Evolutionary conservation across 2,797 vertebrate species (phyloP), one percentile per base, ranked within the genome.

Genomic region (Cottoperca gobio): DNA sequence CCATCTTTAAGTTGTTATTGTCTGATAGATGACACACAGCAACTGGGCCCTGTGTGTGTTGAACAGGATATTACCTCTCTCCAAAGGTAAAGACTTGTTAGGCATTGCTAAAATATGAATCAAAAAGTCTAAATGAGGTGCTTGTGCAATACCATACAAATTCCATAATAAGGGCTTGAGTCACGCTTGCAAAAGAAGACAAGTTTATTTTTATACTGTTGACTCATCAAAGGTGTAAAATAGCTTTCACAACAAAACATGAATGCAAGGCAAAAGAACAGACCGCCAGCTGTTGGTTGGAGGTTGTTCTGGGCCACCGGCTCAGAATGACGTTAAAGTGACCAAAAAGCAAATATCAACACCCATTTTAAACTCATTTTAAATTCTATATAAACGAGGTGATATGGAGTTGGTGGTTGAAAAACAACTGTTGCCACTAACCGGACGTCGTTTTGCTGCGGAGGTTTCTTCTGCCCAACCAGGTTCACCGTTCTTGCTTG

Each of bases 391-490:
- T 46, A 0, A 0, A 19, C 8, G 3, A 6, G 42, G 8, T 40
- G 58, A 55, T 11, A 7, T 0, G 8, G 43, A 54, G 55, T 12
- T 10, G 35, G 8, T 4, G 42, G 60, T 37, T 48, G 16, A 26
- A 50, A 45, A 59, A n/a, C 1, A 67, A 6, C 6, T 45, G 39
- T 3, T 35, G 24, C 39, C 37, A 81, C 90, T 95, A 87, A 96
- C 95, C 95, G 88, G 91, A 95, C 94, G 66, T 96, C 95, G 57
- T 95, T 95, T 88, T 95, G 94, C 88, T 94, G 93, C 26, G 73
- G 93, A 64, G 94, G 94, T 84, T 95, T 95, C 91, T 93, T 95
- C 92, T 95, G 95, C 60, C 95, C 93, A 37, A 96, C 94, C 87
- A 96, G 90, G 91, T 94, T 95, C 75, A 96, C 94, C 12, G 93